Conservation (phyloP, 2,888 invertebrate species). For the Ypsolopha sequella region DNA sequence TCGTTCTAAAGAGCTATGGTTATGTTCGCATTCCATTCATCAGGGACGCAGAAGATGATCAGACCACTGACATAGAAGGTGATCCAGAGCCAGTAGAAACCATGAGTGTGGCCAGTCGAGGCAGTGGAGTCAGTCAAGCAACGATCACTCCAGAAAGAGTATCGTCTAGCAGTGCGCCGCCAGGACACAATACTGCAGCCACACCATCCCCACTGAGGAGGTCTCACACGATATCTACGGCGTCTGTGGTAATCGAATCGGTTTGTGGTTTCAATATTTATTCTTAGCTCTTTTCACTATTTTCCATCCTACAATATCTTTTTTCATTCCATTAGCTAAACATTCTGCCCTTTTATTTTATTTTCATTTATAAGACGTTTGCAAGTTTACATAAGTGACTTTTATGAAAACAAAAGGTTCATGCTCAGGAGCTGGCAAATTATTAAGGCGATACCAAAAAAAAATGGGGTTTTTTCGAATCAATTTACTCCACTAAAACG, state of each 20-base stretch:
- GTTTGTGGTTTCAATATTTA: neutral
- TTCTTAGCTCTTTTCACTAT: too few relatives aligned
- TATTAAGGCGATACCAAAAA: too few relatives aligned
- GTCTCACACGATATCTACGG: constrained; percentile 47
- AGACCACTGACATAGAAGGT: constrained; percentile 30
- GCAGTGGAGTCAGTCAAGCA: constrained; percentile 41
- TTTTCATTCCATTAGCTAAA: too few relatives aligned
- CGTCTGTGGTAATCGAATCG: constrained; percentile 11
- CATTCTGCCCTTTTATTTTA: too few relatives aligned
- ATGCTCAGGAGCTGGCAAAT: too few relatives aligned
- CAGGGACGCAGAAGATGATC: constrained; percentile 23
- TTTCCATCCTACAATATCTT: too few relatives aligned
- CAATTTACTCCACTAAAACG: too few relatives aligned
- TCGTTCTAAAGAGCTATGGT: too few relatives aligned
- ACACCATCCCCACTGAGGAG: constrained; percentile 44
- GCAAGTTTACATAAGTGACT: too few relatives aligned
- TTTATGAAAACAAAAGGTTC: too few relatives aligned
- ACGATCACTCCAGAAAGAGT: constrained; percentile 53
- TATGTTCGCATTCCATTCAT: neutral
- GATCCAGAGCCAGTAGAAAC: constrained; percentile 28
- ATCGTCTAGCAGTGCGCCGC: constrained; percentile 51
- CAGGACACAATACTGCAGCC: constrained; percentile 19
- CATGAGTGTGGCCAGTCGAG: constrained; percentile 34
- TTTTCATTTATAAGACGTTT: too few relatives aligned
- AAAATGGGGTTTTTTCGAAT: too few relatives aligned